Conservation (phyloP, 2,797 vertebrate species). For the Linurgus olivaceus region DNA sequence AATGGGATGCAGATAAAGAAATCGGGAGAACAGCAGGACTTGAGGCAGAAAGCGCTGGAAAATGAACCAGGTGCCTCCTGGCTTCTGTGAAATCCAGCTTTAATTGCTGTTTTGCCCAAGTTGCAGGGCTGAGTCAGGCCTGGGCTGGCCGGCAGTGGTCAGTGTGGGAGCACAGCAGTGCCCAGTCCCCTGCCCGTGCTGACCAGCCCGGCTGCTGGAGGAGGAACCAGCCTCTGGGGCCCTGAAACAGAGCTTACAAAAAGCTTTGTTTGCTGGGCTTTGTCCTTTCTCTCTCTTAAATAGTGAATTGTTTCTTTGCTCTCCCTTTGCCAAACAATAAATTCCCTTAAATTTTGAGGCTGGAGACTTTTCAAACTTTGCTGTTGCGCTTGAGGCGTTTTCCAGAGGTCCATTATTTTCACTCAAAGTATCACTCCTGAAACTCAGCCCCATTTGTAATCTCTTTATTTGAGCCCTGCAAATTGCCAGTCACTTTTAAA, state of each 20-base stretch:
- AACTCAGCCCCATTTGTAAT: background rate
- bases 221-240: background rate
- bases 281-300: background rate
- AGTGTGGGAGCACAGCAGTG: background rate
- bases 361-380: background rate
- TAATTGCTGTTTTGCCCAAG: background rate
- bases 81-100: background rate
- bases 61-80: background rate
- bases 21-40: background rate
- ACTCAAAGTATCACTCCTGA: background rate
- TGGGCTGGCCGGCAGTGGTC: background rate
- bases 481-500: background rate
- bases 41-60: background rate
- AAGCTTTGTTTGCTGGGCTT: background rate
- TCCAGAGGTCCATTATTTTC: background rate
- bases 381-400: background rate
- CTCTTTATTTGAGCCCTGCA: background rate
- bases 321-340: background rate
- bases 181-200: background rate
- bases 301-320: background rate
- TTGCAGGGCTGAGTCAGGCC: background rate
- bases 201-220: accelerated
- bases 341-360: background rate
- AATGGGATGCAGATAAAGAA: background rate
- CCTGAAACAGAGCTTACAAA: background rate